phyloP scores from a whole-genome alignment of 2,797 vertebrate genomes.

The Liasis olivaceus region DNA sequence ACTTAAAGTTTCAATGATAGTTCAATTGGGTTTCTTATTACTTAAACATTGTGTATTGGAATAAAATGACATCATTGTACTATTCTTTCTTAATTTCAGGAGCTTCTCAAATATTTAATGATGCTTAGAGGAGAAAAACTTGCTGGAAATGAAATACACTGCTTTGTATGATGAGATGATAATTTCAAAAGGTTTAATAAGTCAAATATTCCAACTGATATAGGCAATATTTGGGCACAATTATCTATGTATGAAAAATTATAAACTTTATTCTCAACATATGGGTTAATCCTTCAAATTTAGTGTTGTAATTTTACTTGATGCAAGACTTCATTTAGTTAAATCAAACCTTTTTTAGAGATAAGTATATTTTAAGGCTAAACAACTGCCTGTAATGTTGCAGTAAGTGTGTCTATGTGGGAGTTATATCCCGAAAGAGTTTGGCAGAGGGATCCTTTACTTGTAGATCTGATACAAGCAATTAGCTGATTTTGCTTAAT shows the following conservation, averaged over 20 bases:
- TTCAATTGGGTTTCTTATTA: background rate
- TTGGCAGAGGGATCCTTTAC: slow-evolving; percentile 75
- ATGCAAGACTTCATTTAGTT: background rate
- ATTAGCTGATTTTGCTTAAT: slow-evolving; percentile 58
- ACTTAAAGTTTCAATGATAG: background rate
- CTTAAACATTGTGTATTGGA: background rate
- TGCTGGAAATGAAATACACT: background rate
- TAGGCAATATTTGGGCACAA: background rate
- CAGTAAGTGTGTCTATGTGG: background rate
- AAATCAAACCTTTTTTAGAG: background rate
- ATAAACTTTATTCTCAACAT: background rate
- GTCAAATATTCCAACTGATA: background rate
- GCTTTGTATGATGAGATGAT: background rate
- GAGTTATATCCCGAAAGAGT: background rate
- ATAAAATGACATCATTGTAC: background rate
- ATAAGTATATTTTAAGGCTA: background rate
- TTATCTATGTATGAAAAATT: background rate
- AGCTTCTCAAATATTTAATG: background rate
- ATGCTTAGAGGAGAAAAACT: background rate
- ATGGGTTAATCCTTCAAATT: background rate
- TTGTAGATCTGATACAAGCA: slow-evolving; percentile 66
- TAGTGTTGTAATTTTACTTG: background rate
- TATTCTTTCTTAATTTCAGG: background rate
- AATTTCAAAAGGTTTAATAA: background rate
- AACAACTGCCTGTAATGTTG: background rate